Evolutionary conservation across 2,888 invertebrate genomes (phyloP).

Genomic region (Protodeltote pygarga): DNA sequence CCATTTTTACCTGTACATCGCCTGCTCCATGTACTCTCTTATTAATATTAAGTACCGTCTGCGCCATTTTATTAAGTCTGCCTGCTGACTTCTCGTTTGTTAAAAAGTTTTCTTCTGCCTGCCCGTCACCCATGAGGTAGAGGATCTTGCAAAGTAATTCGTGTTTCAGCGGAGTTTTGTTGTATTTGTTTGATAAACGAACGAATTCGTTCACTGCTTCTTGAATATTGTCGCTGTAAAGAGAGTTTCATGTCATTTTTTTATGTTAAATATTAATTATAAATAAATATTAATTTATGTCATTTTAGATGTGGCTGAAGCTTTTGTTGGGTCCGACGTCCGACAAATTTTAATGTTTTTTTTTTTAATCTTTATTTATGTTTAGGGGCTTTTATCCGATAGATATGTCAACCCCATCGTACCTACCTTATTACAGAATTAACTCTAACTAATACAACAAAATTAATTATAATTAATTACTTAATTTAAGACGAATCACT

Average conservation of each 20-base stretch:
- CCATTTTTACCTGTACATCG: slow-evolving; percentile 71
- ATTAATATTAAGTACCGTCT: slow-evolving; percentile 64
- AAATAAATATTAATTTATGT: too few relatives aligned
- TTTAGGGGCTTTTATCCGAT: too few relatives aligned
- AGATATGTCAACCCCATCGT: too few relatives aligned
- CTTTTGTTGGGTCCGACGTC: too few relatives aligned
- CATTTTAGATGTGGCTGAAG: too few relatives aligned
- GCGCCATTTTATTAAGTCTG: slow-evolving; percentile 63
- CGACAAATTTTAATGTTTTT: too few relatives aligned
- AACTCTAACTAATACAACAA: too few relatives aligned
- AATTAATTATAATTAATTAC: too few relatives aligned
- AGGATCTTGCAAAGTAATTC: slow-evolving; percentile 84
- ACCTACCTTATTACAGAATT: too few relatives aligned
- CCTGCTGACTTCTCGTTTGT: slow-evolving; percentile 64
- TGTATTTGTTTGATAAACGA: slow-evolving; percentile 80
- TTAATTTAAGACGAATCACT: too few relatives aligned
- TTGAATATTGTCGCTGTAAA: slow-evolving; percentile 73
- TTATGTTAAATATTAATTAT: too few relatives aligned
- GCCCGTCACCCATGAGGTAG: slow-evolving; percentile 65
- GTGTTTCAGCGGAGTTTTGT: slow-evolving; percentile 89
- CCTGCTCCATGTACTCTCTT: slow-evolving; percentile 73
- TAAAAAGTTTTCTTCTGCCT: slow-evolving; percentile 68
- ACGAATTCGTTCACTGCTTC: slow-evolving; percentile 86
- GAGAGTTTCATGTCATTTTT: background rate
- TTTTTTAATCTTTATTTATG: too few relatives aligned